Percentiles rank a stretch among this genome's conserved stretches.
phyloP scores from a whole-genome alignment of 2,888 invertebrate genomes.

The Onchidella celtica region DNA sequence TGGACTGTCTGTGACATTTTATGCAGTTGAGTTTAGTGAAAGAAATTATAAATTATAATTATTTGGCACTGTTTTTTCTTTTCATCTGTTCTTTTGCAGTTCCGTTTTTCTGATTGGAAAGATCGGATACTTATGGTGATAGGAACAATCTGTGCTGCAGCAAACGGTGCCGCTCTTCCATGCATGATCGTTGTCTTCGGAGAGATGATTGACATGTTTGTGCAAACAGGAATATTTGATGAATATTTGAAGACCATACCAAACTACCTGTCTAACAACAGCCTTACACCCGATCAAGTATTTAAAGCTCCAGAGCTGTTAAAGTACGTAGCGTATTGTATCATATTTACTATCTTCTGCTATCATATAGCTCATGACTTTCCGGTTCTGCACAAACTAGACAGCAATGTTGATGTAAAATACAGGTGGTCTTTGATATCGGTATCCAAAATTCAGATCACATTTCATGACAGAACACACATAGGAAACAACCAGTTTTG shows the following conservation, averaged over 20 bases:
- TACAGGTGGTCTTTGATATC: too few species aligned
- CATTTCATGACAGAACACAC: too few species aligned
- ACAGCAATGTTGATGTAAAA: too few species aligned
- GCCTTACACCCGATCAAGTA: conserved; percentile 4
- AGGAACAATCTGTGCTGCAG: conserved; percentile 69
- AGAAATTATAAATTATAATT: too few species aligned
- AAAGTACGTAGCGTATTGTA: background rate
- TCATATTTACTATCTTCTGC: too few species aligned
- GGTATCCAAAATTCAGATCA: too few species aligned
- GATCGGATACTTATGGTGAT: conserved; percentile 75
- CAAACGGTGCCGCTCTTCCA: conserved; percentile 76
- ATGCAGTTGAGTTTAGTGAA: too few species aligned
- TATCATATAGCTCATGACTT: too few species aligned
- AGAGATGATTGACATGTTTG: conserved; percentile 77
- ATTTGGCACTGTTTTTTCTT: background rate
- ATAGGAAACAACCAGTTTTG: too few species aligned
- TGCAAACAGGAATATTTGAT: conserved; percentile 55
- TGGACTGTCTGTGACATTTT: too few species aligned
- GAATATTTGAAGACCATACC: conserved; percentile 36
- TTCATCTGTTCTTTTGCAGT: conserved; percentile 67
- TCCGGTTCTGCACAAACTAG: too few species aligned
- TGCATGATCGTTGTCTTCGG: conserved; percentile 79
- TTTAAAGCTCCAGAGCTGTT: conserved; percentile 5
- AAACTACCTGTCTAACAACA: conserved; percentile 28
- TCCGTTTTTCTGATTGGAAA: conserved; percentile 71